Evolutionary conservation across 2,888 invertebrate species (phyloP), one percentile per base, ranked within the genome.

Genomic region (Gisinianus flammeolus): DNA sequence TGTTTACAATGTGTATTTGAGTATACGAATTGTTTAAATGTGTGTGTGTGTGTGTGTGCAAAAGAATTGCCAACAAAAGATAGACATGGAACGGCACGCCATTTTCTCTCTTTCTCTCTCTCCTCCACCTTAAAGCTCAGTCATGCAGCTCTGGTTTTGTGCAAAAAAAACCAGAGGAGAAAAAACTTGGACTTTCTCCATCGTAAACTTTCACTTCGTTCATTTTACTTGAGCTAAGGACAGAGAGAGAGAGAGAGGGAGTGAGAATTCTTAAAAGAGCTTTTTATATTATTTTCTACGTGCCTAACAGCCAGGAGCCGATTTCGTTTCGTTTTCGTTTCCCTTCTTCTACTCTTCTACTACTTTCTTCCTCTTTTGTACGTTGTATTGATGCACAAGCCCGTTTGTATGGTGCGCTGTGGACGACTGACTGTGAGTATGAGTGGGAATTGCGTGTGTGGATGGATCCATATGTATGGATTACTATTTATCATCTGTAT

Each of bases 71-170:
- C 2, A 26, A 58, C 12, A 26, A 28, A 3, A 28, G 19, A 24
- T 3, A 67, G 33, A 67, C 58, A 22, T 67, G 2, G 2, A 67
- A 67, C 19, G 22, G 4, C 31, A 33, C 33, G 67, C 35, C 67
- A 67, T 67, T 67, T 58, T 58, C 58, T 67, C 67, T 67, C 33
- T 67, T 26, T 66, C 67, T 31, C n/a, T 31, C 67, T 24, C 33
- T 33, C 33, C n/a, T 67, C 5, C 33, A 19, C 28, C 67, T 67
- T 33, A 12, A 67, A 67, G 33, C 33, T 67, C 67, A 67, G 22
- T 67, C 67, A 67, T 67, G 67, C 67, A 33, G 67, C 67, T 33
- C 30, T 67, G 67, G 67, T 31, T 67, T 19, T 67, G 33, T 67
- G 66, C 24, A 30, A 66, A 66, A 26, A 62, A 26, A 19, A 30